Evolutionary conservation across 2,113 vertebrate species (phyloP).

Genomic region (Catagonus wagneri): DNA sequence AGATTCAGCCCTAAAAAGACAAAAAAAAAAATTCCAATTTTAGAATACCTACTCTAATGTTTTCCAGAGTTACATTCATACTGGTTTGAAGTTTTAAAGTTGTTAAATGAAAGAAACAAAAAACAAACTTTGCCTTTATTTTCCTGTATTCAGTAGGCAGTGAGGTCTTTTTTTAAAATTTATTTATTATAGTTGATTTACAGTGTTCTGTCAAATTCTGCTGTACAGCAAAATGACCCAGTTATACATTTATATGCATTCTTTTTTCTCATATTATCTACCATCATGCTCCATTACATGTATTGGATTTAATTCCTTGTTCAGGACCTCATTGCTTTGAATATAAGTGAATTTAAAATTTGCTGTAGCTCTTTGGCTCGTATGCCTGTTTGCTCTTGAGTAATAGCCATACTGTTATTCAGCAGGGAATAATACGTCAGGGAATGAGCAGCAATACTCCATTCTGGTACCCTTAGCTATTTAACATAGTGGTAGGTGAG

Average conservation of each 20-base stretch:
- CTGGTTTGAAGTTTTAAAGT: slow-evolving; percentile 38
- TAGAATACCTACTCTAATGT: neutral
- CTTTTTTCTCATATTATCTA: too few relatives aligned
- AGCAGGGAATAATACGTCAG: slow-evolving; percentile 1
- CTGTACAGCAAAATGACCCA: too few relatives aligned
- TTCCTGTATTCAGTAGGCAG: neutral
- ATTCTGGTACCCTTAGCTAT: neutral
- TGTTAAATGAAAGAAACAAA: slow-evolving; percentile 33
- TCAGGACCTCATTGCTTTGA: neutral
- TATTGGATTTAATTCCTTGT: too few relatives aligned
- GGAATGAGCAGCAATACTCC: slow-evolving; percentile 20
- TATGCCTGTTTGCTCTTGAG: slow-evolving; percentile 35
- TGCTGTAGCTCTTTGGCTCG: neutral
- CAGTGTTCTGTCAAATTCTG: too few relatives aligned
- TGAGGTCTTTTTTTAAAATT: neutral
- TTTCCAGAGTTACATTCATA: neutral
- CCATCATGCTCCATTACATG: too few relatives aligned
- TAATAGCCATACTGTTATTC: slow-evolving; percentile 23
- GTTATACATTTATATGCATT: too few relatives aligned
- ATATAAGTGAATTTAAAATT: slow-evolving; percentile 56
- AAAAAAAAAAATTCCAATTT: neutral
- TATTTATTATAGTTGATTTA: too few relatives aligned
- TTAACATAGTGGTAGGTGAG: neutral
- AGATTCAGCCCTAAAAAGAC: too few relatives aligned
- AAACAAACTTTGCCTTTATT: slow-evolving; percentile 31